These are phyloP conservation scores for Chrysotoxum bicinctum DNA, from an alignment of 2,888 invertebrate genomes.

Conservation along the genomic window DNA sequence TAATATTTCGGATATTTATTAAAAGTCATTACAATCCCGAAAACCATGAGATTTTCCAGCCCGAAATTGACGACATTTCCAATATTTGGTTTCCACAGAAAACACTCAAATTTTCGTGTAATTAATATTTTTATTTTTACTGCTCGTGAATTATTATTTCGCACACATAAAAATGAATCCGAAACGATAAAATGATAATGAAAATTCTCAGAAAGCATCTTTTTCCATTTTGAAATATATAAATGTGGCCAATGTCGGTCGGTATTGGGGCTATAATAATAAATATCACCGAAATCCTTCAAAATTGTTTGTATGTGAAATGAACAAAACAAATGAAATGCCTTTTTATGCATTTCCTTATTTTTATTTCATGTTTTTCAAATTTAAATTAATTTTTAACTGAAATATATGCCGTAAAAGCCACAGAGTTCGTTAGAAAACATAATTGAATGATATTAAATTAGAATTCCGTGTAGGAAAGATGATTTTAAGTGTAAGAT, in stretches of 20 bases:
- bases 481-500: too few relatives aligned
- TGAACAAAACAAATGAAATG: background rate
- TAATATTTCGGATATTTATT: too few relatives aligned
- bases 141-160: background rate
- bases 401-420: background rate
- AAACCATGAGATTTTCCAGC: background rate
- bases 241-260: background rate
- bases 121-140: constrained; percentile 1
- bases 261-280: background rate
- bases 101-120: background rate
- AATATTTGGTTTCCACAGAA: background rate
- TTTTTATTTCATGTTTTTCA: background rate
- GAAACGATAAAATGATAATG: background rate
- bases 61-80: background rate
- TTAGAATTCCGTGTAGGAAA: too few relatives aligned
- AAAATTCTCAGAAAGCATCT: background rate
- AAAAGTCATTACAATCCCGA: too few relatives aligned
- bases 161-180: background rate
- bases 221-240: background rate
- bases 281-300: background rate
- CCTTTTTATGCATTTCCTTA: background rate
- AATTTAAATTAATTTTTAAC: background rate
- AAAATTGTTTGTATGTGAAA: too few relatives aligned
- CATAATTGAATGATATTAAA: too few relatives aligned
- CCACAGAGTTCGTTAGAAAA: background rate